Base-by-base conservation (phyloP, 1,140 invertebrate species). In the Archivesica marissinica region DNA sequence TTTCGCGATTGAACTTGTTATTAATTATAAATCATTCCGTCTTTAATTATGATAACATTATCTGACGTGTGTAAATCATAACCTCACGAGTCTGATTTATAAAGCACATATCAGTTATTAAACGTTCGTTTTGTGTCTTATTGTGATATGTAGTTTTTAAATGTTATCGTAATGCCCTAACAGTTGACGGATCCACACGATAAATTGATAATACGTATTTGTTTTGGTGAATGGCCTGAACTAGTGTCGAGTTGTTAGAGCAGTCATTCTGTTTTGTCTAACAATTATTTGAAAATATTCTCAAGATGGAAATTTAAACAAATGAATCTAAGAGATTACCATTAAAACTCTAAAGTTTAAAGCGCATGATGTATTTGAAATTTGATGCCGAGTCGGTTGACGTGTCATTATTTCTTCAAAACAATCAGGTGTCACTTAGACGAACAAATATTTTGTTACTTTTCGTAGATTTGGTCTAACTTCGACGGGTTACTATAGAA, bases 381-480 rank as follows among this genome's bases (percentile, higher is more conserved):
- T 41, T 39, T 52, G 47, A 76, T 56, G 2, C 50, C 20, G 1
- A 54, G 50, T 59, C 41, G 28, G 6, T 41, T 76, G 74, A 76
- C 74, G 59, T 76, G n/a, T 76, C 74, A 76, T 76, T 76, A 56
- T 76, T 76, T 59, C 54, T 56, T 59, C 59, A 25, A 56, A 76
- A 76, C 74, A 76, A 76, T 76, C 38, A 28, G 23, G 54, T 59
- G 74, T 76, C 74, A 76, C 33, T 39, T 76, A 56, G 54, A 20
- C 44, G 38, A 76, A 76, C 74, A 76, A 59, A 76, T 59, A 76
- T 76, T 76, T 54, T 76, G 54, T 76, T 76, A 56, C 30, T 59
- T 39, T 41, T 52, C 6, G 33, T 76, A 59, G 50, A 59, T 56
- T 76, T 39, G 50, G 35, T 28, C 15, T n/a, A 76, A 52, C 50